These are phyloP conservation scores for Phasia obesa DNA, from an alignment of 2,888 invertebrate species.

Conservation along the genomic window DNA sequence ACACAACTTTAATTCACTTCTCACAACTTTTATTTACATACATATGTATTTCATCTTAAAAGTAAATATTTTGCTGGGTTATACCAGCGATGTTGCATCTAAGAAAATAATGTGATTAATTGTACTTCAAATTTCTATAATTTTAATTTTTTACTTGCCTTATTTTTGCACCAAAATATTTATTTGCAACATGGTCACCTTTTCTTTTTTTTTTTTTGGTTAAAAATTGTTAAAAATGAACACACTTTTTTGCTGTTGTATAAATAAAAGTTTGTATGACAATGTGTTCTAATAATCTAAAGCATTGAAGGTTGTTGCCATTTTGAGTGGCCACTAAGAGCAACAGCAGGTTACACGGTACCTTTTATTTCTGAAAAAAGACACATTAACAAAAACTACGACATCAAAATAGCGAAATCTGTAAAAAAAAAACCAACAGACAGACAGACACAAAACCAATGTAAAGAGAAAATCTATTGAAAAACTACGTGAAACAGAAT, in stretches of 20 bases:
- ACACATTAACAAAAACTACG: constrained; percentile 20
- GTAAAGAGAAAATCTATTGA: background rate
- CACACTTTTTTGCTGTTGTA: constrained; percentile 1
- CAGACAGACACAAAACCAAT: background rate
- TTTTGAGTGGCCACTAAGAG: constrained; percentile 65
- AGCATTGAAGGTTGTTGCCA: constrained; percentile 60
- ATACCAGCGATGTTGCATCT: background rate
- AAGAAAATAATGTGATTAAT: background rate
- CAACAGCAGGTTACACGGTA: constrained; percentile 66
- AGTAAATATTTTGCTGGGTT: background rate
- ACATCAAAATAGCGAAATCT: constrained; percentile 32
- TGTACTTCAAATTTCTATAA: background rate
- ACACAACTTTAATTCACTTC: background rate
- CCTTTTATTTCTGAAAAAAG: constrained; percentile 30
- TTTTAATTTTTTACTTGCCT: background rate
- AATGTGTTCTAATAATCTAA: constrained; percentile 60
- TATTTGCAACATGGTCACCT: background rate
- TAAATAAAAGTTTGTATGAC: constrained; percentile 31
- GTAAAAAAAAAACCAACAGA: background rate
- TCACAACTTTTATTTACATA: background rate
- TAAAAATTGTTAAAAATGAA: constrained; percentile 11
- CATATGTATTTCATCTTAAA: background rate
- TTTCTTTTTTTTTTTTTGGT: background rate
- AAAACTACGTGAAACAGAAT: constrained; percentile 40
- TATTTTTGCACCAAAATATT: constrained; percentile 2